These are phyloP conservation scores for Nannoperca australis DNA, from an alignment of 2,797 vertebrate genomes.

Conservation along the genomic window DNA sequence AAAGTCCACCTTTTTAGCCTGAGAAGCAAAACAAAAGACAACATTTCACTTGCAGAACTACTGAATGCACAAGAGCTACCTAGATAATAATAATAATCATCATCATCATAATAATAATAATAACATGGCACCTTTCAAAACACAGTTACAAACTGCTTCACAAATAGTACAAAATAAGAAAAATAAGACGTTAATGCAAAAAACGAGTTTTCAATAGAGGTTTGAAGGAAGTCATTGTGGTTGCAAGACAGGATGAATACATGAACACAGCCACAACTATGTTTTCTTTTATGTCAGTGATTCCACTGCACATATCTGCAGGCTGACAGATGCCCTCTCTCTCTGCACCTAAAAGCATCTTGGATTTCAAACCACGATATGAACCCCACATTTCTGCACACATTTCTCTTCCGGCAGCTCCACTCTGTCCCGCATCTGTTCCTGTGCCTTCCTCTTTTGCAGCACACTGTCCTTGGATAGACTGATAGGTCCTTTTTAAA, in stretches of 20 bases:
- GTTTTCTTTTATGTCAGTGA: background rate
- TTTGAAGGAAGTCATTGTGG: too few relatives aligned
- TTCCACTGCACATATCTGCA: conserved; percentile 20
- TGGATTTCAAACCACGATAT: conserved; percentile 47
- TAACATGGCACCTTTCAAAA: too few relatives aligned
- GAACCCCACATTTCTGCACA: conserved; percentile 39
- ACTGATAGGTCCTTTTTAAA: conserved; percentile 53
- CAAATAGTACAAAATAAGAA: too few relatives aligned
- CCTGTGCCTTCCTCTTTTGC: conserved; percentile 31
- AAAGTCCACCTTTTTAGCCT: too few relatives aligned
- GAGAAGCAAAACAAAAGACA: too few relatives aligned
- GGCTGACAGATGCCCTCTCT: conserved; percentile 2
- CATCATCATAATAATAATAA: too few relatives aligned
- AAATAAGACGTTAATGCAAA: too few relatives aligned
- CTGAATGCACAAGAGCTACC: background rate
- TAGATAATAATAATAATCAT: background rate
- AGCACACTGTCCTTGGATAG: conserved; percentile 50
- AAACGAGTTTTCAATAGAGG: too few relatives aligned
- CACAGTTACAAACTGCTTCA: too few relatives aligned
- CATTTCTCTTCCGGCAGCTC: conserved; percentile 24
- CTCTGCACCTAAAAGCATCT: conserved; percentile 34
- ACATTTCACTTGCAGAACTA: too few relatives aligned
- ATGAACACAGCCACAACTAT: background rate
- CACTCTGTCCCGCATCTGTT: conserved; percentile 45
- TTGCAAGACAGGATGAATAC: background rate